Base-by-base conservation (phyloP, 2,888 invertebrate species). In the Latheticus oryzae region DNA sequence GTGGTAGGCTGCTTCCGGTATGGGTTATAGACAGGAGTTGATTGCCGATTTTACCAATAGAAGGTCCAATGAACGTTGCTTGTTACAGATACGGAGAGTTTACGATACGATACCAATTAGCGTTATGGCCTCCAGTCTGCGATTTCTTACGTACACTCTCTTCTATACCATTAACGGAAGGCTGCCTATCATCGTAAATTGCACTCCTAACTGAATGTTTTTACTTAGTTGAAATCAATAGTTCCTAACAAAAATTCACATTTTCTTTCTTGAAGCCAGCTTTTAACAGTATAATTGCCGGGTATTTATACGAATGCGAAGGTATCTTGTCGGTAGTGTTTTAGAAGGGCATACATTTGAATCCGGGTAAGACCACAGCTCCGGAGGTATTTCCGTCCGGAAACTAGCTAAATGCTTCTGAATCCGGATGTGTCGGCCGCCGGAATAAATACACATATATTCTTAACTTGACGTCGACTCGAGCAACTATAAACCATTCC, bases 401-500 rank as follows among this genome's bases (percentile, higher is more conserved):
- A 76, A 75, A 73, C 73, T 70, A 68, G 65, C 71, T 74, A 74
- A 76, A 75, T 73, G 73, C 73, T 74, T 69, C 67, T 68, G 73
- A 73, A 74, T 73, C 73, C 75, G 75, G 76, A 76, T 72, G 68
- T 66, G 72, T 69, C 69, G 69, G 70, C 68, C 63, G 73, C 76
- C 74, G 73, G 74, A 74, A 75, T 75, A 74, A 75, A 75, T 73
- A 73, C 71, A 68, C 69, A 72, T 74, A 71, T 72, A 72, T 71
- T 66, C 70, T 69, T 69, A 63, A 64, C 38, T 38, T 12, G 38
- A 38, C 38, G 38, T 38, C 38, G 38, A 38, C 38, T 38, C 9
- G 19, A 21, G 23, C 38, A 23, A 21, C 19, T 19, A 16, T 16
- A 35, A 35, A 33, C 13, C 35, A 17, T 17, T 19, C 5, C 1